phyloP scores from a whole-genome alignment of 2,113 vertebrate genomes.

The Varanus salvator region DNA sequence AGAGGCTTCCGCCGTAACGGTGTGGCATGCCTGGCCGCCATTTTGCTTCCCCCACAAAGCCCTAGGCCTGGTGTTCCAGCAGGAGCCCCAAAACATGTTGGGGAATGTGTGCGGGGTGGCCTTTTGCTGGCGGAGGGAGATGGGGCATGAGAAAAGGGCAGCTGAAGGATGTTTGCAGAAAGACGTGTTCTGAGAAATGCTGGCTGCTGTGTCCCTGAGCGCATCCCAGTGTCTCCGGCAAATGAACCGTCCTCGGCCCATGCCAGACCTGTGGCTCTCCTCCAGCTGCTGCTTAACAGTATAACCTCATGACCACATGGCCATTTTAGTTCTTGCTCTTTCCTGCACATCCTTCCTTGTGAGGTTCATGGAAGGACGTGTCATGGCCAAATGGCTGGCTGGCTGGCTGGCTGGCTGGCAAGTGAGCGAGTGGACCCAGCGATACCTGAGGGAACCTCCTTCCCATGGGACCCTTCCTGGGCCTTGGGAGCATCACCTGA shows the following conservation, averaged over 20 bases:
- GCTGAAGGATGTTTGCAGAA: too few relatives aligned
- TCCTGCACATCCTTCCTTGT: not conserved
- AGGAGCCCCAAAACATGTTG: too few relatives aligned
- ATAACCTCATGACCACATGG: not conserved
- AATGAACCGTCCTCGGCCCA: not conserved
- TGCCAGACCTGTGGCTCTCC: not conserved
- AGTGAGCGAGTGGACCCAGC: not conserved
- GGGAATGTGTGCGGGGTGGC: too few relatives aligned
- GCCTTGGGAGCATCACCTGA: too few relatives aligned
- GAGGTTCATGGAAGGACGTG: too few relatives aligned
- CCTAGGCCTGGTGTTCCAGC: not conserved
- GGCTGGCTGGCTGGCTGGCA: not conserved
- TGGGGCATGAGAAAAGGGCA: too few relatives aligned
- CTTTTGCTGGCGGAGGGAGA: too few relatives aligned
- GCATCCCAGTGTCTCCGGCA: not conserved
- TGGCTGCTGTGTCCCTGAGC: too few relatives aligned
- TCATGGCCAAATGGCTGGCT: not conserved
- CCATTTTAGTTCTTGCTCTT: not conserved
- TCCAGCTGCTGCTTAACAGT: not conserved
- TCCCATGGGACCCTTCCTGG: too few relatives aligned
- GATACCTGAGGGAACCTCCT: too few relatives aligned
- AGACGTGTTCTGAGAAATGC: too few relatives aligned
- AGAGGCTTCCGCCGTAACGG: not conserved
- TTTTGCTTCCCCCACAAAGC: not conserved
- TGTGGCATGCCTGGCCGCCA: not conserved